Evolutionary conservation across 1,140 invertebrate species (phyloP).

Genomic region (Ditylenchus dipsaci): DNA sequence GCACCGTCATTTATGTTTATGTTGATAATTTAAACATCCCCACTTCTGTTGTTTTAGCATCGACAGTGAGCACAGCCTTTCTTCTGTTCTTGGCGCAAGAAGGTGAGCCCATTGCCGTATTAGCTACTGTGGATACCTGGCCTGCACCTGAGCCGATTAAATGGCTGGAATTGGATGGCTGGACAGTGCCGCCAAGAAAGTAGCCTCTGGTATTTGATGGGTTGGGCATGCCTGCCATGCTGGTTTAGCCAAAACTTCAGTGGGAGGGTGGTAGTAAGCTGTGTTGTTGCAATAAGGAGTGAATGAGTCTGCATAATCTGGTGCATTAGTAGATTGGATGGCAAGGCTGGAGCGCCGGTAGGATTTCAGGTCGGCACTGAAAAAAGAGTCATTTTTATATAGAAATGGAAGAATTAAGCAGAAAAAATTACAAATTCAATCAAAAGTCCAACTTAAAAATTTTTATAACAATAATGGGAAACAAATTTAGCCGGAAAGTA

Average conservation of each 20-base stretch:
- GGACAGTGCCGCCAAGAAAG: too few relatives aligned
- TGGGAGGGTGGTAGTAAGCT: background rate
- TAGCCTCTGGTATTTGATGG: background rate
- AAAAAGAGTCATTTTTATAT: too few relatives aligned
- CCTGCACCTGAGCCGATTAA: too few relatives aligned
- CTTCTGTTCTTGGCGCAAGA: background rate
- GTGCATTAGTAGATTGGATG: background rate
- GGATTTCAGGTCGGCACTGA: background rate
- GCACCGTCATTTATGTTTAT: background rate
- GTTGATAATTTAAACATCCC: background rate
- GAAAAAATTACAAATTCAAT: too few relatives aligned
- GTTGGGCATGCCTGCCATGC: background rate
- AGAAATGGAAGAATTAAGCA: too few relatives aligned
- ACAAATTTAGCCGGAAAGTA: too few relatives aligned
- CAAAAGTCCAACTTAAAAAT: too few relatives aligned
- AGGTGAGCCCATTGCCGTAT: background rate
- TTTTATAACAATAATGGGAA: too few relatives aligned
- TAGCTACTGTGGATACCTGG: background rate
- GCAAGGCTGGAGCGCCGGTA: background rate
- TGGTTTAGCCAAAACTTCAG: too few relatives aligned
- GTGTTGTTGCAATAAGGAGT: background rate
- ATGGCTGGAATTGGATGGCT: too few relatives aligned
- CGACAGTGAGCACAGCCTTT: constrained; percentile 32
- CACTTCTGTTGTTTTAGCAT: constrained; percentile 32
- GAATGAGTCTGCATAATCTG: background rate